Evolutionary conservation across 2,797 vertebrate species (phyloP), one percentile per base, ranked within the genome.

Genomic region (Acanthopagrus latus): DNA sequence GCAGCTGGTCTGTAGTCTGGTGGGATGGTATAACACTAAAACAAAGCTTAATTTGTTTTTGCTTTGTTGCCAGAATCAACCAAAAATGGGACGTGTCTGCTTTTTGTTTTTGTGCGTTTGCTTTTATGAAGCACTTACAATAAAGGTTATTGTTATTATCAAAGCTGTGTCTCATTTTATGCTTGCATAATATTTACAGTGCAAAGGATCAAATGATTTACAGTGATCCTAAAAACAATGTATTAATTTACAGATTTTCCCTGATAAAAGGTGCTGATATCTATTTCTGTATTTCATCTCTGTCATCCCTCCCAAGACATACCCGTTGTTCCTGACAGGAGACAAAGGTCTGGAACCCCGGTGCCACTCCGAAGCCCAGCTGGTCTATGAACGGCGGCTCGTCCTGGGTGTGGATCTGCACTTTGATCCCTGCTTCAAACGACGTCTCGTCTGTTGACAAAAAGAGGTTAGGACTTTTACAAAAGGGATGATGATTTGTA

Each of bases 321-420:
- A 99, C 98, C 96, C 98, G 94, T 87, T 99, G 98, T 86, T 99
- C 97, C 93, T 99, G 98, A 94, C 98, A 99, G 89, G 98, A 97
- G 78, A 99, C 98, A 25, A 99, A 99, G 41, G 98, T 99, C 95
- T 99, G 98, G 93, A 99, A 99, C 25, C 98, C 98, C 0, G 98
- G 98, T 0, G 98, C 97, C 86, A 99, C 98, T 12, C 98, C 98
- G 0, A 99, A 99, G 73, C 98, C 98, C 93, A 99, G 95, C 94
- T 99, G 98, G 95, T 99, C 97, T 11, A 99, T 99, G 88, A 99
- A 97, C 0, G 98, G 98, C 0, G 98, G 98, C 85, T 99, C 98
- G 0, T 99, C 97, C 92, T 99, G 98, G 81, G 96, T 97, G 92
- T 99, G 98, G 93, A 99, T 99, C 95, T 99, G 98, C 80, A 99